Conservation (phyloP, 2,888 invertebrate species). For the Hanleya hanleyi region DNA sequence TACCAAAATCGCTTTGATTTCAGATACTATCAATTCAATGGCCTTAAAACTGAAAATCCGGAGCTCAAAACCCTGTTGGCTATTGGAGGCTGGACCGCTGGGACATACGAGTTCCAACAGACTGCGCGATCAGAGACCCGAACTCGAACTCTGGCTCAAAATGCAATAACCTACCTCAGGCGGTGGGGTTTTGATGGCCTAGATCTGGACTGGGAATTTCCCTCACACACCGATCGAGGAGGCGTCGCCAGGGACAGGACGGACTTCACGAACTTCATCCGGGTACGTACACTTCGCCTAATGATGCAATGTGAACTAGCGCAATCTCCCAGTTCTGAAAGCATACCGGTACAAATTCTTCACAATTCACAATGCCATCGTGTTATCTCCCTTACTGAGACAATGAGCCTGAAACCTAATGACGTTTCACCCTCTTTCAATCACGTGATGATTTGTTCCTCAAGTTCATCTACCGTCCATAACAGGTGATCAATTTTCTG, state of each 20-base stretch:
- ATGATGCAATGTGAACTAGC: no score
- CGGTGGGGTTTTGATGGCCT: constrained; percentile 84
- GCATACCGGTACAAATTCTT: no score
- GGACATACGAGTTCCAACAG: constrained; percentile 77
- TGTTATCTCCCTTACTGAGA: no score
- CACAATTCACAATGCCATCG: no score
- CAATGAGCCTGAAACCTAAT: no score
- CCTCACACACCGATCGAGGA: constrained; percentile 71
- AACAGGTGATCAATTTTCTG: no score
- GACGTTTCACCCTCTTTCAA: no score
- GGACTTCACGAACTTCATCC: neutral
- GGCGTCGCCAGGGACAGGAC: neutral
- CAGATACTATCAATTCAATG: constrained; percentile 83
- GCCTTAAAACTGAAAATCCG: constrained; percentile 77
- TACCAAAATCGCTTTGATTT: neutral
- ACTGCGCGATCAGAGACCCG: constrained; percentile 53
- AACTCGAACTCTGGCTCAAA: constrained; percentile 54
- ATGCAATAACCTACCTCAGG: constrained; percentile 51
- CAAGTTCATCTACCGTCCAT: no score
- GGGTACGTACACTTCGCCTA: no score
- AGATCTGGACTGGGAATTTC: constrained; percentile 96
- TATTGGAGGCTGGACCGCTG: constrained; percentile 97
- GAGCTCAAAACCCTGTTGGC: constrained; percentile 88
- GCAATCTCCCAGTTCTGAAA: no score
- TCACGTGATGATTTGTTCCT: no score